Evolutionary conservation across 2,113 vertebrate species (phyloP).

Genomic region (Ameiurus melas): DNA sequence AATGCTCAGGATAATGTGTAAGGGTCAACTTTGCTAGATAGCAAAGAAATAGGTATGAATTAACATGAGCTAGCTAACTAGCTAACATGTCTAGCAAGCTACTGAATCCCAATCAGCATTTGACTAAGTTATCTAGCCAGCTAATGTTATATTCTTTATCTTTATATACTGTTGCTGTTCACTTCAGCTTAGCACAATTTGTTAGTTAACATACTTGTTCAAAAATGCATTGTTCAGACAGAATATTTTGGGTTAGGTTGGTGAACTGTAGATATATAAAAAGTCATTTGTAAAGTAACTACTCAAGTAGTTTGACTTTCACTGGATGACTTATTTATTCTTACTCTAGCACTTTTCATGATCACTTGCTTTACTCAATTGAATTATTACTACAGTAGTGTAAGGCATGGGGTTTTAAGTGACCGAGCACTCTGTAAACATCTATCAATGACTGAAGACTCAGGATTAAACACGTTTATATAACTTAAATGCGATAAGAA

Average conservation of each 20-base stretch:
- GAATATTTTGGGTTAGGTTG: not conserved
- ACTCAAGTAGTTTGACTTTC: not conserved
- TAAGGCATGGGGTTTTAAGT: no score
- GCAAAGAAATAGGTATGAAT: not conserved
- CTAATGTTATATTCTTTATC: not conserved
- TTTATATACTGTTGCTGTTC: not conserved
- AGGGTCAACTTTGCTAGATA: not conserved
- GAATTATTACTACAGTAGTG: not conserved
- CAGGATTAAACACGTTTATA: no score
- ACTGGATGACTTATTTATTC: not conserved
- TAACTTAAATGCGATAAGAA: no score
- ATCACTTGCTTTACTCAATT: not conserved
- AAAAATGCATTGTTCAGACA: not conserved
- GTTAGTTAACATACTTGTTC: not conserved
- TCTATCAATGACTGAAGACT: no score
- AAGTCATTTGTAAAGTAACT: not conserved
- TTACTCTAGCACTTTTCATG: not conserved
- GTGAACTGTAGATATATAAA: not conserved
- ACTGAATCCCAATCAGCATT: not conserved
- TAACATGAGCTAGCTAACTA: not conserved
- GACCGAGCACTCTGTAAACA: no score
- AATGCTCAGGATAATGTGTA: not conserved
- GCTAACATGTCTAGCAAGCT: not conserved
- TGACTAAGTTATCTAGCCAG: not conserved
- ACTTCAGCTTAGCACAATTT: not conserved